Conservation (phyloP, 1,140 invertebrate species). For the Trichomalopsis sarcophagae region DNA sequence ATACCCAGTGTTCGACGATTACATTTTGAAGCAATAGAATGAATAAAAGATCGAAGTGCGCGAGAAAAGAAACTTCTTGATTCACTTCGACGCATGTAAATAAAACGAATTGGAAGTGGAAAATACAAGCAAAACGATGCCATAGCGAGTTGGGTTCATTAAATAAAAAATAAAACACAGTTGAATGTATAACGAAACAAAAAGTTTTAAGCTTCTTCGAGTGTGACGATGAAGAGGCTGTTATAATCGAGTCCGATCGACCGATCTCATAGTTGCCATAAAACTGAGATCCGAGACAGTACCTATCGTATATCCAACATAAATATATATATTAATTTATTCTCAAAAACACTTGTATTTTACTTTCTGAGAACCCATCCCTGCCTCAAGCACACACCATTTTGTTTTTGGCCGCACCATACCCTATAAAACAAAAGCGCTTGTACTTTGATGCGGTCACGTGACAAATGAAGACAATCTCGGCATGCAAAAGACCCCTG, state of each 20-base stretch:
- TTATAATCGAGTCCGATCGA: conserved; percentile 49
- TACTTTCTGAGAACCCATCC: not conserved
- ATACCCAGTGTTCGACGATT: conserved; percentile 68
- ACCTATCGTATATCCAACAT: conserved; percentile 74
- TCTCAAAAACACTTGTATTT: conserved; percentile 64
- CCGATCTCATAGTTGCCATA: conserved; percentile 64
- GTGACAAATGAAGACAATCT: not conserved
- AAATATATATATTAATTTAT: conserved; percentile 76
- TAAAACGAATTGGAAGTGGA: conserved; percentile 55
- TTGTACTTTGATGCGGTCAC: not conserved
- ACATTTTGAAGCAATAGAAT: conserved; percentile 72
- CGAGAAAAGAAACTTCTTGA: conserved; percentile 33
- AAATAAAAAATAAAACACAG: conserved; percentile 43
- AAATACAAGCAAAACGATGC: conserved; percentile 44
- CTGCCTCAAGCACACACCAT: not conserved
- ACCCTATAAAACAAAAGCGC: not conserved
- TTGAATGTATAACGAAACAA: conserved; percentile 48
- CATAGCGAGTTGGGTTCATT: conserved; percentile 45
- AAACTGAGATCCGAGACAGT: conserved; percentile 69
- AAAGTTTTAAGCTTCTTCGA: conserved; percentile 46
- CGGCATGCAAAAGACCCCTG: not conserved
- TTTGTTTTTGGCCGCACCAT: not conserved
- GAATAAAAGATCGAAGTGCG: conserved; percentile 32
- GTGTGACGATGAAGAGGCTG: conserved; percentile 52
- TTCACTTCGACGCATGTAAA: conserved; percentile 65